Conservation (phyloP, 2,888 invertebrate species). For the Andrena marginata region DNA sequence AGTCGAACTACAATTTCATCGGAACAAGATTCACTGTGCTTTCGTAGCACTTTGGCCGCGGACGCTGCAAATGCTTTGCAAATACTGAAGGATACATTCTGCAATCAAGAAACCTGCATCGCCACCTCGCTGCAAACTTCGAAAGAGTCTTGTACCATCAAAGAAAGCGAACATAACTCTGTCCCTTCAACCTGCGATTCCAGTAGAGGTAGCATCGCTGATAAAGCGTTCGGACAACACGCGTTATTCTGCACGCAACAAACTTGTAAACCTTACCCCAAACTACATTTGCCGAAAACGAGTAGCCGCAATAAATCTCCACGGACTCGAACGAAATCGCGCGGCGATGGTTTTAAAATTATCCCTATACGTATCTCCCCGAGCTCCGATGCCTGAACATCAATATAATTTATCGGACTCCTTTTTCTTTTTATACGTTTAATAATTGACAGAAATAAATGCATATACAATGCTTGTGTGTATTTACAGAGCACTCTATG, state of each 20-base stretch:
- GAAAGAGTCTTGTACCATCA: background rate
- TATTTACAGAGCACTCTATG: slow-evolving; percentile 18
- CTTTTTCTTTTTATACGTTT: slow-evolving; percentile 7
- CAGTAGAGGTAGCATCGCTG: background rate
- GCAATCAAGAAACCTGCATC: slow-evolving; percentile 55
- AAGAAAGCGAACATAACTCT: background rate
- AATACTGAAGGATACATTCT: slow-evolving; percentile 71
- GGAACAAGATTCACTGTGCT: background rate
- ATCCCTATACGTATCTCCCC: slow-evolving; percentile 31
- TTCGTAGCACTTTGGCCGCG: slow-evolving; percentile 16
- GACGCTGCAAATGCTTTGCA: slow-evolving; percentile 58
- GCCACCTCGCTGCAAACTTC: background rate
- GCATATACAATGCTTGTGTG: slow-evolving; percentile 21
- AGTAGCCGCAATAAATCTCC: background rate
- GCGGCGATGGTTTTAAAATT: slow-evolving; percentile 42
- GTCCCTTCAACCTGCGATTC: background rate
- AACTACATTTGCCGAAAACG: slow-evolving; percentile 7
- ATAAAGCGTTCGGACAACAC: background rate
- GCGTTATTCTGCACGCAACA: background rate
- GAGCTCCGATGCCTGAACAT: slow-evolving; percentile 9
- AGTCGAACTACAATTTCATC: slow-evolving; percentile 17
- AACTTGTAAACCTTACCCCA: slow-evolving; percentile 16
- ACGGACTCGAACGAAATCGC: slow-evolving; percentile 12
- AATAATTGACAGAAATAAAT: slow-evolving; percentile 40
- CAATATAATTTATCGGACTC: background rate